Evolutionary conservation across 2,888 invertebrate genomes (phyloP).

Genomic region (Epistrophe eligans): DNA sequence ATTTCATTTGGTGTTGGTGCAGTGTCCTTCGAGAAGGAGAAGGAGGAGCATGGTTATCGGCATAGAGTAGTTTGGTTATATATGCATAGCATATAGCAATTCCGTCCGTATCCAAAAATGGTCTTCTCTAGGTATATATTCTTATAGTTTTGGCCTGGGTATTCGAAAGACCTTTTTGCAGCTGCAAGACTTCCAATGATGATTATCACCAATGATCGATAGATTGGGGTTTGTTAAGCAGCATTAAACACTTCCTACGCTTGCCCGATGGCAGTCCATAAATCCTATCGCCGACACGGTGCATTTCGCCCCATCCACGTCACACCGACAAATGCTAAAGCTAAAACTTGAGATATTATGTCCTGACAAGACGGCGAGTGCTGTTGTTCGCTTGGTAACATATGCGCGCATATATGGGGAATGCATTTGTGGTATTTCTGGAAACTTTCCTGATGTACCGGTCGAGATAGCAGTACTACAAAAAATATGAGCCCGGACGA

Average conservation of each 20-base stretch:
- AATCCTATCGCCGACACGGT: slow-evolving; percentile 60
- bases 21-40: slow-evolving; percentile 18
- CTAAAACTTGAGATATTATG: slow-evolving; percentile 74
- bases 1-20: slow-evolving; percentile 52
- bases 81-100: neutral
- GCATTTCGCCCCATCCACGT: slow-evolving; percentile 37
- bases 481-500: slow-evolving; percentile 65
- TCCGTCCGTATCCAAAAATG: slow-evolving; percentile 7
- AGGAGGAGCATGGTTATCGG: slow-evolving; percentile 24
- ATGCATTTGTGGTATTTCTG: slow-evolving; percentile 71
- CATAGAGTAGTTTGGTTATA: slow-evolving; percentile 2
- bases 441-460: slow-evolving; percentile 72
- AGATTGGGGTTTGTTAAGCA: slow-evolving; percentile 74
- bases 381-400: slow-evolving; percentile 51
- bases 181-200: slow-evolving; percentile 39
- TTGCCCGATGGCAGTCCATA: slow-evolving; percentile 73
- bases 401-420: slow-evolving; percentile 16
- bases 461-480: slow-evolving; percentile 66
- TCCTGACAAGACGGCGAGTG: slow-evolving; percentile 70
- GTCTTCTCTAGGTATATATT: neutral
- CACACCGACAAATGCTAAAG: slow-evolving; percentile 69
- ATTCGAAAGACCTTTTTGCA: slow-evolving; percentile 35
- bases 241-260: slow-evolving; percentile 74
- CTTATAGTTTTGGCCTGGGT: slow-evolving; percentile 7
- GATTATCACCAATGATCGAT: slow-evolving; percentile 74